Base-by-base conservation (phyloP, 2,797 vertebrate genomes). In the Sphenopsis melanotis region DNA sequence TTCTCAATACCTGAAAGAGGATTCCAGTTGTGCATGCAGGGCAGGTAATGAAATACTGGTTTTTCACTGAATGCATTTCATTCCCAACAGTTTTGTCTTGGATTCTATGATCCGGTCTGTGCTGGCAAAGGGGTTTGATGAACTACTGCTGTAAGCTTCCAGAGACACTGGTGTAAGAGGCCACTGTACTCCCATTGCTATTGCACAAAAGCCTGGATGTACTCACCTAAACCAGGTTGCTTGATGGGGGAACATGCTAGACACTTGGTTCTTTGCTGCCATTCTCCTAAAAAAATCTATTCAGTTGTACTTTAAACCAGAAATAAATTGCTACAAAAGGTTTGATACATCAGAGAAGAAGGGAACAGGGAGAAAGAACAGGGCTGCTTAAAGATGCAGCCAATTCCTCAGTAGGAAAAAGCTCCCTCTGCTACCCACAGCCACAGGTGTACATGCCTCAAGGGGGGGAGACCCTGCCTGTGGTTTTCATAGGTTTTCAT, bases 141-240 rank as follows among this genome's bases (percentile, higher is more conserved):
- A 79, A 10, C 13, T 37, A 1, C 29, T 74, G 24, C 69, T 30
- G 0, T 15, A 42, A 50, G 47, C 34, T 93, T 8, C 32, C 61
- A 27, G 23, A 68, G 36, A 21, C 26, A 23, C 2, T 2, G 5
- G 2, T 72, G 16, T 42, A 30, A 80, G 66, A 79, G 44, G 18
- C n/a, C 32, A 50, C 61, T 0, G 0, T 20, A 14, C 15, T 93
- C 61, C 57, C 26, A 5, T 10, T 71, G 37, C 26, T 52, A 0
- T 60, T 55, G 42, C 39, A 20, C 15, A 23, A 32, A 27, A 64
- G 10, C 29, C 32, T 56, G 27, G 5, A 5, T n/a, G 7, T 72
- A 34, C 8, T 82, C 30, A 27, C 24, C 17, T 64, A 64, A 56
- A 37, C 37, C 41, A 18, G 8, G 11, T 4, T 2, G 12, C n/a